These are phyloP conservation scores for Semnornis frantzii DNA, from an alignment of 2,113 vertebrate genomes.

Conservation along the genomic window DNA sequence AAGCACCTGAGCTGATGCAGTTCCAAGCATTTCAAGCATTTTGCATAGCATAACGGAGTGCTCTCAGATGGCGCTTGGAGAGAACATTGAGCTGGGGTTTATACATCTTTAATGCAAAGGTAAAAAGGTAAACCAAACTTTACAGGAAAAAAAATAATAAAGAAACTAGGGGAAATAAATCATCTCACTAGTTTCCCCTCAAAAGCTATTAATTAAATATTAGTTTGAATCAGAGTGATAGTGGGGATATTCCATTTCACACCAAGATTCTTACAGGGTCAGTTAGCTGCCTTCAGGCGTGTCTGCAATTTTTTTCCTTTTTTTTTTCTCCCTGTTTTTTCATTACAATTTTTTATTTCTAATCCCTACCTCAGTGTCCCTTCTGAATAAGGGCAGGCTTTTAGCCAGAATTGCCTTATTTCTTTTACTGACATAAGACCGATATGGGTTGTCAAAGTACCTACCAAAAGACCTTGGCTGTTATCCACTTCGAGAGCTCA, in stretches of 20 bases:
- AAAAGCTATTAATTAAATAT: conserved; percentile 16
- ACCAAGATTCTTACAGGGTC: not conserved
- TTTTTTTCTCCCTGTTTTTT: not conserved
- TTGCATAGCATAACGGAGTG: not conserved
- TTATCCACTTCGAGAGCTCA: not conserved
- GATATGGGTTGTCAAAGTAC: not conserved
- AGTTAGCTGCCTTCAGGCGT: not conserved
- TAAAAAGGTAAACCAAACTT: not conserved
- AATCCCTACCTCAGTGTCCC: not conserved
- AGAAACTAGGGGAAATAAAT: not conserved
- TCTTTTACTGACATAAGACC: not conserved
- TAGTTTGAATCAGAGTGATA: not conserved
- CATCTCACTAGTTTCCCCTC: not conserved
- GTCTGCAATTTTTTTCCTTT: not conserved
- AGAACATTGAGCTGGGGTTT: not conserved
- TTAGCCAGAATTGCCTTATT: conserved; percentile 27
- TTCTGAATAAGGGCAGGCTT: not conserved
- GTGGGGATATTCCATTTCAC: not conserved
- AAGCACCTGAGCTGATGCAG: not conserved
- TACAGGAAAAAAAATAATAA: not conserved
- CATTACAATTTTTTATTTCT: not conserved
- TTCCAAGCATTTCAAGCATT: not conserved
- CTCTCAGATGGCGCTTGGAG: not conserved
- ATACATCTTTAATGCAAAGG: not conserved
- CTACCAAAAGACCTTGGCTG: not conserved